Evolutionary conservation across 2,888 invertebrate genomes (phyloP).

Genomic region (Isoperla grammatica): DNA sequence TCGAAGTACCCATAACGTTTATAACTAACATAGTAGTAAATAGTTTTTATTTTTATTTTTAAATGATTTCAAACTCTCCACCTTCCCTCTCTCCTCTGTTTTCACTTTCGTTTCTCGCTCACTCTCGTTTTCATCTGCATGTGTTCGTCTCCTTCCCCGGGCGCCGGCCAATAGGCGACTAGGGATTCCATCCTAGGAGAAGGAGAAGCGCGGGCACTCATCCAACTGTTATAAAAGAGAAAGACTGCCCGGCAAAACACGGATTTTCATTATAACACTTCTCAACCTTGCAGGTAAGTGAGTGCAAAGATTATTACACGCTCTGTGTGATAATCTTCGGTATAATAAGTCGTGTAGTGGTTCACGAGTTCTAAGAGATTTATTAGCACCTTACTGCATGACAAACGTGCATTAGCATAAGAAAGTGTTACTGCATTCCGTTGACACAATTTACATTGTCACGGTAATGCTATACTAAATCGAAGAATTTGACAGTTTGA

Average conservation of each 20-base stretch:
- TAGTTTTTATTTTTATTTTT: constrained; percentile 1
- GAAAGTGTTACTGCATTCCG: background rate
- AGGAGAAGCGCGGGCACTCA: background rate
- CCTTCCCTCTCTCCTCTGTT: constrained; percentile 1
- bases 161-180: constrained; percentile 12
- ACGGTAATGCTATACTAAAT: background rate
- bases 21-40: constrained; percentile 1
- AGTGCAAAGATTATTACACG: background rate
- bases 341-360: background rate
- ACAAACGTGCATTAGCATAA: background rate
- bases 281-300: constrained; percentile 21
- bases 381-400: background rate
- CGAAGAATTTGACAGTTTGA: too few species aligned
- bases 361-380: background rate
- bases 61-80: background rate
- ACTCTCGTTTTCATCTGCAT: constrained; percentile 14
- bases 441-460: background rate
- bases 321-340: too few species aligned
- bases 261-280: constrained; percentile 14
- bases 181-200: background rate
- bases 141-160: background rate
- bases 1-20: background rate
- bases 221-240: constrained; percentile 23
- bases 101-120: constrained; percentile 5
- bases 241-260: background rate